A percentile compares a stretch with the other conserved stretches of the same genome.
phyloP scores from a whole-genome alignment of 2,888 invertebrate genomes.

The Cerastis rubricosa region DNA sequence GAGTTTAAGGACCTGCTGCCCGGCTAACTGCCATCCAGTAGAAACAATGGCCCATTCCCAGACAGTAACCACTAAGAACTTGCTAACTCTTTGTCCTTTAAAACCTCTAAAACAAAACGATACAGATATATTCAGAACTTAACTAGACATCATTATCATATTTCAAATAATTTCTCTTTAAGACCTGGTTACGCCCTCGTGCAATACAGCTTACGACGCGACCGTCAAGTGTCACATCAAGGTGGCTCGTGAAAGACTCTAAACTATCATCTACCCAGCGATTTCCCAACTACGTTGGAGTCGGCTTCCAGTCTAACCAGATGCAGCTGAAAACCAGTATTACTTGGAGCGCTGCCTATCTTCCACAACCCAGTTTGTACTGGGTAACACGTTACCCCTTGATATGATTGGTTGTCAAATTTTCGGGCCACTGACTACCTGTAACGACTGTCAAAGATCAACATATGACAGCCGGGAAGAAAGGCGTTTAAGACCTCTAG shows the following conservation, averaged over 20 bases:
- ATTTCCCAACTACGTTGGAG: too few relatives aligned
- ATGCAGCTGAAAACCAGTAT: too few relatives aligned
- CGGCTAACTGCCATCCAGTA: neutral
- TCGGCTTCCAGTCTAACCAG: too few relatives aligned
- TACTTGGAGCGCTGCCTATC: too few relatives aligned
- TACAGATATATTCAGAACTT: conserved; percentile 30
- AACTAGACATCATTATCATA: conserved; percentile 15
- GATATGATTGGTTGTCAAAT: too few relatives aligned
- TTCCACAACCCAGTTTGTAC: too few relatives aligned
- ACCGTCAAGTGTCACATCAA: neutral
- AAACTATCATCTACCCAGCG: too few relatives aligned
- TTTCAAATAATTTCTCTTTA: neutral
- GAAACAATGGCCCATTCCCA: conserved; percentile 1
- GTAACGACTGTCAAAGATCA: too few relatives aligned
- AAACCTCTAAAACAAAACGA: conserved; percentile 14
- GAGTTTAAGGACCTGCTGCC: too few relatives aligned
- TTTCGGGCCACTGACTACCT: too few relatives aligned
- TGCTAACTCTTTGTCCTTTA: neutral
- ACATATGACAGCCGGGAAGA: too few relatives aligned
- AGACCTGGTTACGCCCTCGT: neutral
- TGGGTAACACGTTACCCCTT: too few relatives aligned
- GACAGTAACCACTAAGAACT: neutral
- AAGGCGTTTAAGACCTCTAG: neutral
- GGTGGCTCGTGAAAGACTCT: neutral
- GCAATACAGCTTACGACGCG: neutral